Evolutionary conservation across 2,797 vertebrate species (phyloP).

Genomic region (Dromococcyx pavoninus): DNA sequence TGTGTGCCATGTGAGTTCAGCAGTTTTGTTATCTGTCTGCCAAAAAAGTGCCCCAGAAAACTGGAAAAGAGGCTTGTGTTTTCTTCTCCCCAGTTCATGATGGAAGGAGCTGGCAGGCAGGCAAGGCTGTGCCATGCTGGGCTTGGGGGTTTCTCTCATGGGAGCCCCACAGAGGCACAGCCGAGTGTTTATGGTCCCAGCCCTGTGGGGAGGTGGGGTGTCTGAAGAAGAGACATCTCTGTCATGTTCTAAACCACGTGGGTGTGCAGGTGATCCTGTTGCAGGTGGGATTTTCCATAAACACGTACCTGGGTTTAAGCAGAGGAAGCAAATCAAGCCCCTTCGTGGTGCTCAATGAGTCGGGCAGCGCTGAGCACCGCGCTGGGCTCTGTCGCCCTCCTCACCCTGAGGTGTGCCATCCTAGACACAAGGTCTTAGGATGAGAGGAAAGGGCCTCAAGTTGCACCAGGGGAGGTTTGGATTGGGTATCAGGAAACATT

Average conservation of each 20-base stretch:
- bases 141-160: accelerated
- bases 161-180: not conserved
- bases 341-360: not conserved
- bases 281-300: not conserved
- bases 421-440: not conserved
- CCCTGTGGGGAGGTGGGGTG: not conserved
- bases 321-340: accelerated
- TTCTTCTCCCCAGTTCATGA: accelerated
- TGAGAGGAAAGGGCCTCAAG: too few species aligned
- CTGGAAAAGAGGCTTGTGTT: not conserved
- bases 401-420: not conserved
- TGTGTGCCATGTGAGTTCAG: not conserved
- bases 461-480: too few species aligned
- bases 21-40: not conserved
- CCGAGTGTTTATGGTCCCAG: not conserved
- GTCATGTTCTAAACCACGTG: accelerated
- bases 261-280: accelerated
- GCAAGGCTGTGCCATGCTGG: not conserved
- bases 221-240: not conserved
- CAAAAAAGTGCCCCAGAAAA: not conserved
- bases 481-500: too few species aligned
- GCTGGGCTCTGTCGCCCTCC: not conserved
- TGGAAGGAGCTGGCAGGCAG: not conserved
- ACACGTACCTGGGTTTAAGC: not conserved
- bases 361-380: not conserved